Evolutionary conservation across 2,888 invertebrate genomes (phyloP).

Genomic region (Cosmia trapezina): DNA sequence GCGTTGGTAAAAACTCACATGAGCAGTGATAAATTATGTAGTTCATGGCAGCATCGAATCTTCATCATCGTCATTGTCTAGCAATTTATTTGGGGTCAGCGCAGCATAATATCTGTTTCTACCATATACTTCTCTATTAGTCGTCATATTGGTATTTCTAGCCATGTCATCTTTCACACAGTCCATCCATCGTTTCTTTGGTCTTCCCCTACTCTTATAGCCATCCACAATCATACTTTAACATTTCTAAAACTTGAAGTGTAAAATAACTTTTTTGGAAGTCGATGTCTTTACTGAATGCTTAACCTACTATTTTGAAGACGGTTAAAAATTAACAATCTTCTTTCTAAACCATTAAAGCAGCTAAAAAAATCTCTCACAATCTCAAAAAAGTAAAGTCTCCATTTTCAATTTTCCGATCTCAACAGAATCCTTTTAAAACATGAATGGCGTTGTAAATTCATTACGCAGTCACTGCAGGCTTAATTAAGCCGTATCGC

Average conservation of each 20-base stretch:
- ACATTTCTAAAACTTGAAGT: neutral
- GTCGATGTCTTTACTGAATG: neutral
- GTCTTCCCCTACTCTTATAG: neutral
- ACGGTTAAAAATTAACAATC: neutral
- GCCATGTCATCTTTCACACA: too few relatives aligned
- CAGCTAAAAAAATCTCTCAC: neutral
- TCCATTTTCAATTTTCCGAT: constrained; percentile 11
- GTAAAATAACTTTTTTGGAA: neutral
- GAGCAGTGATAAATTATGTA: too few relatives aligned
- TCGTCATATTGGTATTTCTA: too few relatives aligned
- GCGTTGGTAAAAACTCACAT: neutral
- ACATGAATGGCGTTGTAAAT: constrained; percentile 26
- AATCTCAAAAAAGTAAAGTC: neutral
- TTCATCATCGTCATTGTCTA: neutral
- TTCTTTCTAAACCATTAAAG: neutral
- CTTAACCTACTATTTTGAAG: neutral
- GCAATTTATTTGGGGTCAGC: neutral
- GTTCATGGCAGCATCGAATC: neutral
- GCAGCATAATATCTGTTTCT: neutral
- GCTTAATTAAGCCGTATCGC: constrained; percentile 36
- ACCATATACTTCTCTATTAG: neutral
- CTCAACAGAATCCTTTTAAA: constrained; percentile 16
- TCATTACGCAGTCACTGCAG: constrained; percentile 30
- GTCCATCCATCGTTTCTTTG: neutral
- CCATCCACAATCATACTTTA: too few relatives aligned